Percentiles rank a stretch among this genome's conserved stretches.
These are phyloP conservation scores for Drosophila pachea DNA, from an alignment of 1,140 invertebrate species.

Conservation along the genomic window DNA sequence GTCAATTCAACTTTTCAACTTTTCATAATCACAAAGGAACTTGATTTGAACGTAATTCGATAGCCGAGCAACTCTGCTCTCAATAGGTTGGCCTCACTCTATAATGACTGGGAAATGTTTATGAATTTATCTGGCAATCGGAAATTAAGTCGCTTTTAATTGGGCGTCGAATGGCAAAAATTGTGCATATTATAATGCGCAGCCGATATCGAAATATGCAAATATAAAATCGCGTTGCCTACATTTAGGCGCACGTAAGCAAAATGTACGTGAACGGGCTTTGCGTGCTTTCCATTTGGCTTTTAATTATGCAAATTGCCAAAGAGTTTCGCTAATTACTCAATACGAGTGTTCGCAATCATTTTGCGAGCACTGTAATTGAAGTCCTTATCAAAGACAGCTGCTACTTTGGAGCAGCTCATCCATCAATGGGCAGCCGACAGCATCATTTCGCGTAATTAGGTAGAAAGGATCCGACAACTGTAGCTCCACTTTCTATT, in stretches of 20 bases:
- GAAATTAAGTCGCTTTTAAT: constrained; percentile 72
- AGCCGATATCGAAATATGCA: constrained; percentile 69
- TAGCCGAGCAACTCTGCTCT: background rate
- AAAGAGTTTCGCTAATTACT: constrained; percentile 64
- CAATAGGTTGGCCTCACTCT: background rate
- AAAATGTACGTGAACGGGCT: constrained; percentile 52
- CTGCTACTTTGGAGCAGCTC: constrained; percentile 5
- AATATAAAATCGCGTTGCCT: constrained; percentile 44
- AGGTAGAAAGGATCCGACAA: background rate
- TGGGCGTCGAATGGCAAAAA: constrained; percentile 55
- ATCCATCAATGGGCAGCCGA: constrained; percentile 41
- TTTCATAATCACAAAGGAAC: too few species aligned
- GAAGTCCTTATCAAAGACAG: constrained; percentile 12
- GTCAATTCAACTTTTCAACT: too few species aligned
- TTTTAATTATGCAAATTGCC: constrained; percentile 62
- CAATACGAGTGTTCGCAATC: constrained; percentile 52
- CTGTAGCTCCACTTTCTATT: too few species aligned
- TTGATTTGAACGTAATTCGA: too few species aligned
- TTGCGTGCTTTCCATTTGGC: constrained; percentile 41
- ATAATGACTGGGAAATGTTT: constrained; percentile 31
- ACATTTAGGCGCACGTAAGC: constrained; percentile 61
- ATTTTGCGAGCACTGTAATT: constrained; percentile 30
- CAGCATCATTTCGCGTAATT: constrained; percentile 21
- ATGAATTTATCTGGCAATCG: constrained; percentile 57
- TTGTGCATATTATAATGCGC: constrained; percentile 60